Conservation (phyloP, 2,797 vertebrate species). For the Argyrosomus regius region DNA sequence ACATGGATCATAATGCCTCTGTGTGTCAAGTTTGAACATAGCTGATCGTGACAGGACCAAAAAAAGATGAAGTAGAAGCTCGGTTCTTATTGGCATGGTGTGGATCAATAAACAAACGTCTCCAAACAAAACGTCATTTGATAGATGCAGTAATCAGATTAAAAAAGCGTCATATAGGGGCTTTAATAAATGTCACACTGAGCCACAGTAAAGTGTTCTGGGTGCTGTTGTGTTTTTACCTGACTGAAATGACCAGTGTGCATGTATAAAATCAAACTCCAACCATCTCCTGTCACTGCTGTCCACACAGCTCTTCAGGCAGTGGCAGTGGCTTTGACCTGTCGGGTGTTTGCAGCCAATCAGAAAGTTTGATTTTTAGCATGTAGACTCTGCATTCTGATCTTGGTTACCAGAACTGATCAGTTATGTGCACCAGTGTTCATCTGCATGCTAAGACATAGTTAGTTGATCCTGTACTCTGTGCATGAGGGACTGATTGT, state of each 20-base stretch:
- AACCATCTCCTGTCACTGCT: neutral
- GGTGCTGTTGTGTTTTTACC: slow-evolving; percentile 4
- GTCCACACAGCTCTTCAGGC: neutral
- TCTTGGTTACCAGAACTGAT: neutral
- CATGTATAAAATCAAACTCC: slow-evolving; percentile 10
- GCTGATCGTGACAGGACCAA: neutral
- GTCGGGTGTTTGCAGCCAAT: slow-evolving; percentile 5
- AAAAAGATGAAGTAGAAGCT: neutral
- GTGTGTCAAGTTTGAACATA: neutral
- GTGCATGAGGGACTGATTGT: slow-evolving; percentile 41
- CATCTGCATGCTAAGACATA: slow-evolving; percentile 60
- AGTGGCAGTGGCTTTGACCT: neutral
- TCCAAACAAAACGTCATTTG: neutral
- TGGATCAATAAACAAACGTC: neutral
- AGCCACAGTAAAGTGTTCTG: neutral
- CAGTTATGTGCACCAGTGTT: slow-evolving; percentile 32
- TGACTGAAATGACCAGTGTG: neutral
- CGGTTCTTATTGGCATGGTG: neutral
- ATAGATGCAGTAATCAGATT: neutral
- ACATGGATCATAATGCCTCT: neutral
- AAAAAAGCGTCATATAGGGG: neutral
- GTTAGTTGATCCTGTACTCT: slow-evolving; percentile 34
- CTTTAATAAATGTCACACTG: neutral
- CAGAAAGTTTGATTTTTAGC: slow-evolving; percentile 11
- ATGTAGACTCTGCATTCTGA: slow-evolving; percentile 15